A percentile compares a stretch with the other conserved stretches of the same genome.
phyloP scores from a whole-genome alignment of 2,797 vertebrate species.

The Molossus molossus region DNA sequence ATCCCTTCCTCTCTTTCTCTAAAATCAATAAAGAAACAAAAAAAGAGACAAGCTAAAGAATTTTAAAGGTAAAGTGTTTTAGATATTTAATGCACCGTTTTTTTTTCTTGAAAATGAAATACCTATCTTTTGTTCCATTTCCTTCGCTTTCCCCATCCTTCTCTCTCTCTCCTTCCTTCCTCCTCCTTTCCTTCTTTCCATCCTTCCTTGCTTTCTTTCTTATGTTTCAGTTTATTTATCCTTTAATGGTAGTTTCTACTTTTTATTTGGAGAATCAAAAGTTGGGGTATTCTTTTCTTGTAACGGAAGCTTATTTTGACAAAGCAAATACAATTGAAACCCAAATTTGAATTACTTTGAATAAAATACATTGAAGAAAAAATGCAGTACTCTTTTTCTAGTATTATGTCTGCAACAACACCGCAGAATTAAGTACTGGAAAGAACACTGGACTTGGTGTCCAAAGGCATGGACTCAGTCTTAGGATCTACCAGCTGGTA shows the following conservation, averaged over 20 bases:
- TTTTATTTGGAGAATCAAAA: conserved; percentile 8
- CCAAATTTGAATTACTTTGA: neutral
- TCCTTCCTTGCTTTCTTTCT: accelerated
- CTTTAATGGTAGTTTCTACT: neutral
- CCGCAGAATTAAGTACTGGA: neutral
- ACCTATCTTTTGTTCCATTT: neutral
- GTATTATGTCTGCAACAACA: neutral
- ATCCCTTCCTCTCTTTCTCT: no score
- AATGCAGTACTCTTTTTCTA: neutral
- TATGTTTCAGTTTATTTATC: neutral
- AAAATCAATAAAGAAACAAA: no score
- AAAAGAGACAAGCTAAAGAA: neutral
- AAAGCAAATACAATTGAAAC: neutral
- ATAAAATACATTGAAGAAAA: conserved; percentile 49
- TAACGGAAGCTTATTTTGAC: neutral
- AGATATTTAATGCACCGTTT: neutral
- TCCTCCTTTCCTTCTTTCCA: accelerated
- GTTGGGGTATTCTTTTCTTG: neutral
- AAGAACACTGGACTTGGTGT: neutral
- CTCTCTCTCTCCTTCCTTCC: accelerated
- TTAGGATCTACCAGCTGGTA: neutral
- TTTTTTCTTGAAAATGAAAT: conserved; percentile 13
- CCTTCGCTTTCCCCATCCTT: neutral
- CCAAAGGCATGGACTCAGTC: neutral
- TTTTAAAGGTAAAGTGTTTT: conserved; percentile 20